Conservation (phyloP, 2,113 vertebrate genomes). For the Acinonyx jubatus region DNA sequence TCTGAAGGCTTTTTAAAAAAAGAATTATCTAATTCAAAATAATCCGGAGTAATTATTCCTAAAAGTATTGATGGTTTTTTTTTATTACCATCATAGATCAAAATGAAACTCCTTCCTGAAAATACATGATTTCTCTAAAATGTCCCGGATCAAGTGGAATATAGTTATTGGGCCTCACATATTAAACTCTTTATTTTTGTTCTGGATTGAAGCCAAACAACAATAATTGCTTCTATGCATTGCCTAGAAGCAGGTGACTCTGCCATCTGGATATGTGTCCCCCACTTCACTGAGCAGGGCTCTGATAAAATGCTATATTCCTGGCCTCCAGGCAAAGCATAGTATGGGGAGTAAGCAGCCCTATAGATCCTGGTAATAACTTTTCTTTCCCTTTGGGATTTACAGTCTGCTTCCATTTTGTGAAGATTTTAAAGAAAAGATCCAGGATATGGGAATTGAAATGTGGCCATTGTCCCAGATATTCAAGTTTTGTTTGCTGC, state of each 20-base stretch:
- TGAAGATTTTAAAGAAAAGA: constrained; percentile 14
- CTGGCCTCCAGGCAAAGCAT: constrained; percentile 57
- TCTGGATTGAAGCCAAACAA: constrained; percentile 67
- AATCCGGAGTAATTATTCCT: background rate
- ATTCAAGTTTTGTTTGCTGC: background rate
- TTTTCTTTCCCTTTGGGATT: constrained; percentile 36
- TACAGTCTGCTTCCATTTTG: background rate
- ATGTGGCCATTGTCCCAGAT: background rate
- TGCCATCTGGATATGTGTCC: constrained; percentile 69
- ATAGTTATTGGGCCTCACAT: background rate
- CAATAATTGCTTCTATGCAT: constrained; percentile 66
- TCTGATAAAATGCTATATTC: constrained; percentile 49
- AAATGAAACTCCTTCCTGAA: constrained; percentile 10
- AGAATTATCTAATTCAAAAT: constrained; percentile 12
- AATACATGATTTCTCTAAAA: constrained; percentile 34
- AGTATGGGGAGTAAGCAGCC: background rate
- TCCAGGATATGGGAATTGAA: background rate
- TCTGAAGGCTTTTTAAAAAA: background rate
- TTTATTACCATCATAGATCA: constrained; percentile 5
- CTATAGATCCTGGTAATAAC: constrained; percentile 45
- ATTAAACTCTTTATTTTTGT: constrained; percentile 56
- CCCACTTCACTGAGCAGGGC: constrained; percentile 57
- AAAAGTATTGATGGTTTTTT: background rate
- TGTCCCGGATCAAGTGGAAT: constrained; percentile 6
- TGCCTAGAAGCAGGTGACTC: constrained; percentile 71